Conservation (phyloP, 2,888 invertebrate genomes). For the Idaea biselata region DNA sequence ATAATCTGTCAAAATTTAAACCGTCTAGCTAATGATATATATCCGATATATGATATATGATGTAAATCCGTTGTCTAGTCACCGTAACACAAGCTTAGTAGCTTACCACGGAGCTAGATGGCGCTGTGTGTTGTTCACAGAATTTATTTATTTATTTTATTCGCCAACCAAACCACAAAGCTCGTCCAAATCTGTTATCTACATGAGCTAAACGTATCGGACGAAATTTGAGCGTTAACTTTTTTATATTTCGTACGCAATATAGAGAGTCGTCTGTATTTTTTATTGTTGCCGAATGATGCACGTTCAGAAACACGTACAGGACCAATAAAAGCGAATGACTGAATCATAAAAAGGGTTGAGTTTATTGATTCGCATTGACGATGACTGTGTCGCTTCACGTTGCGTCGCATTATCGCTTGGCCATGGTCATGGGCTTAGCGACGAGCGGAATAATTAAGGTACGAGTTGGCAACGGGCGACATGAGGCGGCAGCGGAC, state of each 20-base stretch:
- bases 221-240: slow-evolving; percentile 47
- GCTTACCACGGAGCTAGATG: too few relatives aligned
- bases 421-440: neutral
- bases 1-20: too few relatives aligned
- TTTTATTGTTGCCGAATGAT: slow-evolving; percentile 70
- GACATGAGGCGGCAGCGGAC: too few relatives aligned
- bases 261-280: slow-evolving; percentile 62
- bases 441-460: neutral
- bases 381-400: slow-evolving; percentile 44
- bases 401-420: slow-evolving; percentile 5
- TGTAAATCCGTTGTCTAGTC: too few relatives aligned
- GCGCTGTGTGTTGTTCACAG: too few relatives aligned
- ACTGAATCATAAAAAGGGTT: slow-evolving; percentile 75
- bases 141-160: too few relatives aligned
- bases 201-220: slow-evolving; percentile 19
- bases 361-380: slow-evolving; percentile 76
- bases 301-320: slow-evolving; percentile 67
- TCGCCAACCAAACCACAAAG: neutral
- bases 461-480: too few relatives aligned
- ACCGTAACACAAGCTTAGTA: too few relatives aligned
- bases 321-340: slow-evolving; percentile 70
- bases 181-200: neutral
- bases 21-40: too few relatives aligned
- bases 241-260: slow-evolving; percentile 56
- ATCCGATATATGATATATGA: too few relatives aligned